phyloP scores from a whole-genome alignment of 2,888 invertebrate species.

The Lissonota sp. region DNA sequence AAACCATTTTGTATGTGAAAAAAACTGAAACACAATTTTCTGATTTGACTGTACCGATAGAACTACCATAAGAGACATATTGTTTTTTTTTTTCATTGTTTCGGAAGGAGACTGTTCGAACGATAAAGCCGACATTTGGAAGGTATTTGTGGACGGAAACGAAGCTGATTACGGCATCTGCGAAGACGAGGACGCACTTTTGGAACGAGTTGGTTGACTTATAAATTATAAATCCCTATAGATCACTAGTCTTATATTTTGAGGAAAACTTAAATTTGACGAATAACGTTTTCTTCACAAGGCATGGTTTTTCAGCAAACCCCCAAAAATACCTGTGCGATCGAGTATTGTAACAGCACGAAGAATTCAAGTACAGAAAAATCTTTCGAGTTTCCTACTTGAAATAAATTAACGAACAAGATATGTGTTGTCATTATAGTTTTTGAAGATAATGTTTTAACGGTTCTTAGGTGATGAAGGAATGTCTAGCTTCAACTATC shows the following conservation, averaged over 20 bases:
- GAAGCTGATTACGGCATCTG: slow-evolving; percentile 63
- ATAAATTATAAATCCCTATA: neutral
- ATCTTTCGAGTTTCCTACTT: neutral
- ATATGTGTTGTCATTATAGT: neutral
- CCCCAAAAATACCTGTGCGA: slow-evolving; percentile 58
- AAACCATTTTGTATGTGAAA: too few relatives aligned
- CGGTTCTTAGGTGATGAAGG: slow-evolving; percentile 57
- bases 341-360: slow-evolving; percentile 63
- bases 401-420: too few relatives aligned
- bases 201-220: slow-evolving; percentile 62
- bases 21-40: too few relatives aligned
- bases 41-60: too few relatives aligned
- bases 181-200: slow-evolving; percentile 65
- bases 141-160: slow-evolving; percentile 68
- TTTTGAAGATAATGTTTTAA: neutral
- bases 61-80: too few relatives aligned
- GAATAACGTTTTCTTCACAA: slow-evolving; percentile 27
- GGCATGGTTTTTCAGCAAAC: slow-evolving; percentile 66
- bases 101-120: neutral
- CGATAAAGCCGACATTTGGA: slow-evolving; percentile 10
- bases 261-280: neutral
- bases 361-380: slow-evolving; percentile 61
- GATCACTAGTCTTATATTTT: neutral
- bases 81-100: neutral
- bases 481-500: slow-evolving; percentile 63